Evolutionary conservation across 2,888 invertebrate genomes (phyloP), one percentile per base, ranked within the genome.

Genomic region (Lomographa bimaculata): DNA sequence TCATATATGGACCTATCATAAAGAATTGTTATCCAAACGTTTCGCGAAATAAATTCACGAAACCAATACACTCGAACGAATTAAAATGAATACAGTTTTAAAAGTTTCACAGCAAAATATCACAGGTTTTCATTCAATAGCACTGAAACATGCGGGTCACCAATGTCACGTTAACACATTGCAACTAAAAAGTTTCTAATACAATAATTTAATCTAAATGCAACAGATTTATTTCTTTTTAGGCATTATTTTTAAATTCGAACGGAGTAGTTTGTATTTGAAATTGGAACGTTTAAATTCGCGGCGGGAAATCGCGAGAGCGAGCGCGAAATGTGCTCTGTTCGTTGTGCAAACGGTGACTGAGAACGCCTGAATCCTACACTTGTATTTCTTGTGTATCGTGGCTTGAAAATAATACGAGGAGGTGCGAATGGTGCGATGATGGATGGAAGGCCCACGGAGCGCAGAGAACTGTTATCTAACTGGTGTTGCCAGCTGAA

Each of bases 1-100:
- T 87, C 87, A 89, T 89, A 80, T 85, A 82, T 75, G 87, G 87
- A 74, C 87, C 87, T 87, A 86, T 87, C 87, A 89, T 89, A 89
- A 86, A 87, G 87, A 85, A 75, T 60, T 71, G 50, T 74, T 72
- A 58, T 53, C 54, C 48, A 16, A 68, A 67, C 64, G 84, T 74
- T 81, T 72, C 86, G 86, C 83, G 85, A 87, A 89, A 85, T 71
- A 46, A 54, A 64, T 84, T 81, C 87, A 87, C 87, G 84, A 86
- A 87, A 86, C 80, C 53, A 57, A 44, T 57, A 54, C 55, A 57
- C 44, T 54, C 50, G 54, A 54, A 61, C 28, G 11, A 38, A 38
- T 36, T 38, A 46, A 33, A 48, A 33, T 38, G 3, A 33, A 33
- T 42, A 43, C 10, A 29, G 29, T 53, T 36, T 42, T 9, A 60